These are phyloP conservation scores for Alectura lathami DNA, from an alignment of 2,113 vertebrate genomes.

Conservation along the genomic window DNA sequence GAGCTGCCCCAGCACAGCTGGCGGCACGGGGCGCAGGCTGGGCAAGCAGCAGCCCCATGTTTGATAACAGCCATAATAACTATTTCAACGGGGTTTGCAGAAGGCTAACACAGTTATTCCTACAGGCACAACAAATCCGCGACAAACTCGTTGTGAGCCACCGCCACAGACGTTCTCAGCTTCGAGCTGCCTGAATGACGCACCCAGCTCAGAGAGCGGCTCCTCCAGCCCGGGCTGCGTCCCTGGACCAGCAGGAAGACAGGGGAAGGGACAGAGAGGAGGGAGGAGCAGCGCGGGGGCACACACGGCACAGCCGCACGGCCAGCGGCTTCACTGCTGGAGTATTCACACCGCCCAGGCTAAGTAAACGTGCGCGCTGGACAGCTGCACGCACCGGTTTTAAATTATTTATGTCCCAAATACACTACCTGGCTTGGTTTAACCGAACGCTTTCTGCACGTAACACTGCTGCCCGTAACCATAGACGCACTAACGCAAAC, in stretches of 20 bases:
- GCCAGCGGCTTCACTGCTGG: too few relatives aligned
- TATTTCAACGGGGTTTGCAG: too few relatives aligned
- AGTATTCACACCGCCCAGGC: background rate
- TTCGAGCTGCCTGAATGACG: too few relatives aligned
- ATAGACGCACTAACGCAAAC: too few relatives aligned
- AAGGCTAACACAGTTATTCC: accelerated
- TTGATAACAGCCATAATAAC: accelerated
- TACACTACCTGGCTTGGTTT: too few relatives aligned
- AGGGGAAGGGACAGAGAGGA: too few relatives aligned
- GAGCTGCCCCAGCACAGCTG: accelerated
- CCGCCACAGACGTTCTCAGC: too few relatives aligned
- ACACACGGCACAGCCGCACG: background rate
- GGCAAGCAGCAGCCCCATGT: background rate
- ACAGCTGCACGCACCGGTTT: background rate
- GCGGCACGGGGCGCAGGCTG: accelerated
- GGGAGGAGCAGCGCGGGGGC: too few relatives aligned
- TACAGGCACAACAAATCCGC: accelerated
- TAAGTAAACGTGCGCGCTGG: background rate
- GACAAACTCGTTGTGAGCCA: accelerated
- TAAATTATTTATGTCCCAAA: too few relatives aligned
- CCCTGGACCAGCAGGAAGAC: background rate
- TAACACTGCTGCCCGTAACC: too few relatives aligned
- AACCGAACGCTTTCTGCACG: too few relatives aligned
- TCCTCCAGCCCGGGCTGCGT: accelerated
- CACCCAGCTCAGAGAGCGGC: too few relatives aligned